These are phyloP conservation scores for Zoanthus gigantus DNA, from an alignment of 92 coral and sea anemone species.

Conservation along the genomic window DNA sequence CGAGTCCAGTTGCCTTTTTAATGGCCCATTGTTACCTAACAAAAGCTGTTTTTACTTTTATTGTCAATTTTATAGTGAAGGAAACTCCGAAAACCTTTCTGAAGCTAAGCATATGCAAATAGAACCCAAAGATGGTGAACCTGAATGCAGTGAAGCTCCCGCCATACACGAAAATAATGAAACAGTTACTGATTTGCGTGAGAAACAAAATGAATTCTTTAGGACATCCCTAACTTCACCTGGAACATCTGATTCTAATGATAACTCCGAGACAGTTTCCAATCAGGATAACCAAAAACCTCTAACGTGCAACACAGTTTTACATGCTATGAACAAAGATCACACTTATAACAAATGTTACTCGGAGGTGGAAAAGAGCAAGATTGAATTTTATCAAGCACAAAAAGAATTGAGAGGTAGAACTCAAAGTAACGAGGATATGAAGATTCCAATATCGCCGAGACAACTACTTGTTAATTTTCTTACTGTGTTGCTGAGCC, in stretches of 20 bases:
- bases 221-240: not conserved
- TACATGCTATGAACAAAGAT: not conserved
- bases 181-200: not conserved
- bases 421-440: not conserved
- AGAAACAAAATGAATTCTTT: not conserved
- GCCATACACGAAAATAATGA: not conserved
- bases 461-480: conserved; percentile 45
- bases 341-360: not conserved
- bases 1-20: not conserved
- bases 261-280: not conserved
- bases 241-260: not conserved
- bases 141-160: not conserved
- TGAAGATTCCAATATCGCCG: not conserved
- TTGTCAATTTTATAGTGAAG: conserved; percentile 2
- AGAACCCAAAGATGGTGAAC: not conserved
- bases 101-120: not conserved
- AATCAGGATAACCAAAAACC: not conserved
- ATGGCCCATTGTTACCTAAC: not conserved
- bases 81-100: not conserved
- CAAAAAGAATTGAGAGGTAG: not conserved
- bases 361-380: not conserved
- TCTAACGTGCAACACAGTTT: too few species aligned
- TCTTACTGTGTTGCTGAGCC: conserved; percentile 36
- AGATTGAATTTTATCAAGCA: conserved; percentile 11
- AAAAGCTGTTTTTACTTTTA: too few species aligned